Evolutionary conservation across 2,113 vertebrate species (phyloP).

Genomic region (Myotis davidii): DNA sequence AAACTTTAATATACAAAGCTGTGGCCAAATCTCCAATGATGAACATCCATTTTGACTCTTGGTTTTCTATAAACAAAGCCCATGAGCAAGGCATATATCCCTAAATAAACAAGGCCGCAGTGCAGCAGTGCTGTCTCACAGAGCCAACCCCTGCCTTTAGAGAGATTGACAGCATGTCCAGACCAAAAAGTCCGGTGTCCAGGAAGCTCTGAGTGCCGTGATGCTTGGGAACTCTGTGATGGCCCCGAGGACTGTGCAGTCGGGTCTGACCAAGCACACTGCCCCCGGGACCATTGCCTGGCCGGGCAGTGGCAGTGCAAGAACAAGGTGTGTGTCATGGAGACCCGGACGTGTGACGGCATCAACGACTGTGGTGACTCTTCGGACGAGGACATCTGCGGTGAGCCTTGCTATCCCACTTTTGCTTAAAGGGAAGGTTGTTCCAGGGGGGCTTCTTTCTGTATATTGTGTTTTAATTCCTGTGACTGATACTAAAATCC

Average conservation of each 20-base stretch:
- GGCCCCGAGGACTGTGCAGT: slow-evolving; percentile 86
- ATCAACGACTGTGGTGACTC: slow-evolving; percentile 92
- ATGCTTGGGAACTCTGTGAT: slow-evolving; percentile 85
- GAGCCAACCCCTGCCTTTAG: slow-evolving; percentile 1
- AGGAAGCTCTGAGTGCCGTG: slow-evolving; percentile 85
- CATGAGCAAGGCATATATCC: background rate
- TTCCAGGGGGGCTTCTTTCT: background rate
- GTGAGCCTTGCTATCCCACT: slow-evolving; percentile 51
- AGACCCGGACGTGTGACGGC: slow-evolving; percentile 92
- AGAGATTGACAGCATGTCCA: slow-evolving; percentile 81
- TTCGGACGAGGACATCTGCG: slow-evolving; percentile 90
- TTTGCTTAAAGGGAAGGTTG: background rate
- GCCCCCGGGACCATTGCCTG: slow-evolving; percentile 84
- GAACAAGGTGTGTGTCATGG: slow-evolving; percentile 89
- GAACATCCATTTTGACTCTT: background rate
- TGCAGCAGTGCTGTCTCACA: background rate
- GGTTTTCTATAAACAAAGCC: background rate
- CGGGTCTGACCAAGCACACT: slow-evolving; percentile 87
- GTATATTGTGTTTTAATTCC: background rate
- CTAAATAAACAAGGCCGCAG: background rate
- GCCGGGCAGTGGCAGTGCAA: slow-evolving; percentile 90
- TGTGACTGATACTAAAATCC: background rate
- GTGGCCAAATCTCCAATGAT: background rate
- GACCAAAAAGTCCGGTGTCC: slow-evolving; percentile 86
- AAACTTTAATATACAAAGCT: background rate